Percentiles rank a stretch among this genome's conserved stretches.
Conservation (phyloP, 2,888 invertebrate species). For the Lasioglossum leucozonium region DNA sequence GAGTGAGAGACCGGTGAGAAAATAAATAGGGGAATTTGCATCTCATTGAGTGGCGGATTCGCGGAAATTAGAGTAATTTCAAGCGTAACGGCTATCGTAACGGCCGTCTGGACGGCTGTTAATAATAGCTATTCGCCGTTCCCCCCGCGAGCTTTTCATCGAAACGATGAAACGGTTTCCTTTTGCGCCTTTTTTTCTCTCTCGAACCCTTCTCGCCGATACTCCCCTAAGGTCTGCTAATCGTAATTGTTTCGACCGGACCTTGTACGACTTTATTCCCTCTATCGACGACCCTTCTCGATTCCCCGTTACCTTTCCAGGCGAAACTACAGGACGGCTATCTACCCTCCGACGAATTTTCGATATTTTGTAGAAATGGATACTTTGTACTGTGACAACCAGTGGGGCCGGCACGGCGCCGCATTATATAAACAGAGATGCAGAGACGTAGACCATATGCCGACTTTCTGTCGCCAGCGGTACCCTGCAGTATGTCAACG, state of each 20-base stretch:
- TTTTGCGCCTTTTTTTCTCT: not conserved
- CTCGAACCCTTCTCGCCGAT: conserved; percentile 11
- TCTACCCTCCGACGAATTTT: not conserved
- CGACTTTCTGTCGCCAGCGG: no score
- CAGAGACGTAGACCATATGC: no score
- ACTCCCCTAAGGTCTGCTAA: conserved; percentile 18
- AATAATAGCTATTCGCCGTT: conserved; percentile 51
- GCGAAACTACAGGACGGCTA: not conserved
- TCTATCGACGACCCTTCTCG: not conserved
- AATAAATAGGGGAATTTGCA: conserved; percentile 58
- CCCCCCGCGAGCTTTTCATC: conserved; percentile 18
- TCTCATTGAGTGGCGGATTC: conserved; percentile 42
- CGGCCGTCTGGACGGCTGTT: conserved; percentile 38
- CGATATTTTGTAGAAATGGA: no score
- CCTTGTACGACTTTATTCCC: not conserved
- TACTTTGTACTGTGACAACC: no score
- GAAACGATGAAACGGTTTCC: conserved; percentile 12
- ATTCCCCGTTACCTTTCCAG: not conserved
- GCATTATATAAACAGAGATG: no score
- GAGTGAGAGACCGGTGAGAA: conserved; percentile 35
- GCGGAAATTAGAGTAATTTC: conserved; percentile 56
- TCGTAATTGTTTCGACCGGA: conserved; percentile 24
- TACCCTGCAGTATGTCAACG: no score
- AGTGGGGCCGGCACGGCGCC: no score
- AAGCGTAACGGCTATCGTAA: conserved; percentile 43